A percentile compares a stretch with the other conserved stretches of the same genome.
These are phyloP conservation scores for Pachypanchax playfairii DNA, from an alignment of 2,113 vertebrate genomes.

Conservation along the genomic window DNA sequence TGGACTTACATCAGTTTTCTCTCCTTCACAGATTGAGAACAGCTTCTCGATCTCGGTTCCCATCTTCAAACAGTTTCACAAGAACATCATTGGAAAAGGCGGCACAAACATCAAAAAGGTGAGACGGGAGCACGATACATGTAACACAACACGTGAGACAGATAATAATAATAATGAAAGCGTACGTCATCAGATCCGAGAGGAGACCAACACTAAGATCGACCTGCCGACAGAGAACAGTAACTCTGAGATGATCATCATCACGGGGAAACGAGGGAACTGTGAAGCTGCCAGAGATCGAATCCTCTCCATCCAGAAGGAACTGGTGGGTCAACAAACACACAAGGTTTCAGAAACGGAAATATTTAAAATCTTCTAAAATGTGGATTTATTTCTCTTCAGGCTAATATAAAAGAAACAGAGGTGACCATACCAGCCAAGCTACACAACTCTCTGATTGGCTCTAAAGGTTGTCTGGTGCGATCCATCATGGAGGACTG, in stretches of 20 bases:
- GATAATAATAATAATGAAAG: not conserved
- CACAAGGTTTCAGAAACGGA: not conserved
- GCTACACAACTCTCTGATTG: slow-evolving; percentile 86
- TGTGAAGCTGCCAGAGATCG: slow-evolving; percentile 83
- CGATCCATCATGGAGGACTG: slow-evolving; percentile 87
- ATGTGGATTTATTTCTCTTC: not conserved
- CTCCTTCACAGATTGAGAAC: slow-evolving; percentile 79
- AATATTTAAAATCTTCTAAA: not conserved
- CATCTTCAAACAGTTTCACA: slow-evolving; percentile 86
- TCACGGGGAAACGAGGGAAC: slow-evolving; percentile 82
- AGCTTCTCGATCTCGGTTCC: slow-evolving; percentile 84
- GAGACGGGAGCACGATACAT: slow-evolving; percentile 1
- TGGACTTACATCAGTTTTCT: not conserved
- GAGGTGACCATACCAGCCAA: slow-evolving; percentile 84
- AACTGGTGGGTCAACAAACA: slow-evolving; percentile 80
- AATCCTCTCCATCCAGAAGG: slow-evolving; percentile 83
- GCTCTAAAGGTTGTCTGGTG: slow-evolving; percentile 84
- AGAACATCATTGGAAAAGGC: slow-evolving; percentile 87
- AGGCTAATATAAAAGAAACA: slow-evolving; percentile 83
- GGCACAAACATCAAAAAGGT: slow-evolving; percentile 87
- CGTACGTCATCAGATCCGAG: slow-evolving; percentile 77
- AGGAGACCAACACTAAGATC: slow-evolving; percentile 87
- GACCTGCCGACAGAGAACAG: slow-evolving; percentile 87
- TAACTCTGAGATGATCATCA: slow-evolving; percentile 85
- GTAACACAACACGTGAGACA: not conserved